A percentile compares a stretch with the other conserved stretches of the same genome.
These are phyloP conservation scores for Chrysocyon brachyurus DNA, from an alignment of 2,797 vertebrate species.

Conservation along the genomic window DNA sequence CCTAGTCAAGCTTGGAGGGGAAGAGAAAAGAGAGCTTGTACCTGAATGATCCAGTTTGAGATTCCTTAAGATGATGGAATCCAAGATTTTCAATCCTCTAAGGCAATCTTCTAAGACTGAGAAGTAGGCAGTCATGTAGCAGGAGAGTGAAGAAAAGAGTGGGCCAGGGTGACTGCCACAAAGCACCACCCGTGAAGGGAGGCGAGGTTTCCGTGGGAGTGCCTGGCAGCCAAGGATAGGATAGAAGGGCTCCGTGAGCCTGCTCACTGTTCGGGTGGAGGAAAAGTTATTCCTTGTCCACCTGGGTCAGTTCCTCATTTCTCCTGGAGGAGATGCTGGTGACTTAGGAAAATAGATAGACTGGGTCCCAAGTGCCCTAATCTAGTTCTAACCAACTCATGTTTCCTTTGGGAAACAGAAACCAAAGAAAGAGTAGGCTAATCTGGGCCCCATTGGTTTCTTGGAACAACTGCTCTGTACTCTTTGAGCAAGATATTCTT, in stretches of 20 bases:
- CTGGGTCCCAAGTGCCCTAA: neutral
- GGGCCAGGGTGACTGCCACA: neutral
- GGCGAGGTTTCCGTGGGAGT: neutral
- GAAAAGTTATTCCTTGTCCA: neutral
- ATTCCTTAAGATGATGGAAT: neutral
- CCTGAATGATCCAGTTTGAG: neutral
- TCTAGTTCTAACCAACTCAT: neutral
- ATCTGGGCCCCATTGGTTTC: neutral
- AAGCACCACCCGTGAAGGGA: neutral
- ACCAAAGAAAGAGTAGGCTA: neutral
- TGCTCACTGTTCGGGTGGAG: neutral
- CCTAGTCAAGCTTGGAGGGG: neutral
- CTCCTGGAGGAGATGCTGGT: neutral
- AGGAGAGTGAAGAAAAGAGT: neutral
- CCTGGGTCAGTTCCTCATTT: neutral
- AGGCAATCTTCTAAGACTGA: neutral
- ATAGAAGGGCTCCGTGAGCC: neutral
- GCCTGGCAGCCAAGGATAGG: neutral
- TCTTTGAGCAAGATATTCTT: neutral
- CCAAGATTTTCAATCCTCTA: neutral
- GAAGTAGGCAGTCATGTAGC: neutral
- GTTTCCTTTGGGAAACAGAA: neutral
- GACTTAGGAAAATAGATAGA: conserved; percentile 11
- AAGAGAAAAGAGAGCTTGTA: neutral
- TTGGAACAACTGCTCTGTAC: neutral